phyloP scores from a whole-genome alignment of 2,113 vertebrate genomes.

The Anthoscopus minutus region DNA sequence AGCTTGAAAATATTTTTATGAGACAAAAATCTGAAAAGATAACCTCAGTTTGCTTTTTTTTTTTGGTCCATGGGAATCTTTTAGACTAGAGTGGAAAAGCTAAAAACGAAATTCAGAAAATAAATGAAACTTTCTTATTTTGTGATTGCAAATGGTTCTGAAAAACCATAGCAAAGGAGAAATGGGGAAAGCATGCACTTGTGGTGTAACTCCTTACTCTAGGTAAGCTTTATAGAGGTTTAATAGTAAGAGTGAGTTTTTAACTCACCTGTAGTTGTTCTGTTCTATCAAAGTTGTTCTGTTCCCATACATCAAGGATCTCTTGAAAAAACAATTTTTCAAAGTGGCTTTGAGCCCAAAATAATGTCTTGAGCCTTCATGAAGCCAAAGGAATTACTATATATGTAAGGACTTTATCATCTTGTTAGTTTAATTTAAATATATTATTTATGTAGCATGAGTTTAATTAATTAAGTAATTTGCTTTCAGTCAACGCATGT shows the following conservation, averaged over 20 bases:
- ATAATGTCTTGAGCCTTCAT: neutral
- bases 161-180: neutral
- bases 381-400: neutral
- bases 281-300: neutral
- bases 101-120: neutral
- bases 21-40: neutral
- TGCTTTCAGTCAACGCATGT: neutral
- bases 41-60: neutral
- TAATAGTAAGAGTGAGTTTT: neutral
- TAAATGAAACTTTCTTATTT: neutral
- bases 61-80: neutral
- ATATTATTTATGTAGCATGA: neutral
- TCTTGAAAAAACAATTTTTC: rapidly evolving
- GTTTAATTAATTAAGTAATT: neutral
- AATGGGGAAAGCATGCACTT: neutral
- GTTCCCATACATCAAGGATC: neutral
- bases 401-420: neutral
- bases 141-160: neutral
- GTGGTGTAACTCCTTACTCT: neutral
- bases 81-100: neutral
- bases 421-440: neutral
- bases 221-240: neutral
- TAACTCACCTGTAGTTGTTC: neutral
- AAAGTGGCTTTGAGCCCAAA: neutral
- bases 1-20: neutral